A percentile compares a stretch with the other conserved stretches of the same genome.
These are phyloP conservation scores for Harpalus rufipes DNA, from an alignment of 2,888 invertebrate genomes.

Conservation along the genomic window DNA sequence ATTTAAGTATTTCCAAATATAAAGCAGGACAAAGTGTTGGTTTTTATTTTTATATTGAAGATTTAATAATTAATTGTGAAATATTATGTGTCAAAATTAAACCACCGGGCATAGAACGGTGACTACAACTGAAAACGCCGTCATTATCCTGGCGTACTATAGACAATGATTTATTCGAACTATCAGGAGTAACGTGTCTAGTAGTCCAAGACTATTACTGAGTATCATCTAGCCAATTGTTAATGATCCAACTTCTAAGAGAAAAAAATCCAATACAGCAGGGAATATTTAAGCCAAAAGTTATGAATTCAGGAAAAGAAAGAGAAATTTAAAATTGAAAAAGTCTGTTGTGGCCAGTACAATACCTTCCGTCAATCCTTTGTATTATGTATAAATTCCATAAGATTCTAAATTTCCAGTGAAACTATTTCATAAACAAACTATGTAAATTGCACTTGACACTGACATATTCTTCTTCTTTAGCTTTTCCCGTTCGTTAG, in stretches of 20 bases:
- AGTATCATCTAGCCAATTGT: background rate
- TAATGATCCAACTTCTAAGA: background rate
- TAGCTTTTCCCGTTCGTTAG: too few species aligned
- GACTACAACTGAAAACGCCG: conserved; percentile 68
- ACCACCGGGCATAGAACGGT: conserved; percentile 68
- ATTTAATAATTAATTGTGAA: conserved; percentile 69
- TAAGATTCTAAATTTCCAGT: too few species aligned
- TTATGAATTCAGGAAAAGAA: too few species aligned
- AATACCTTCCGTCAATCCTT: too few species aligned
- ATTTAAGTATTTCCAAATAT: conserved; percentile 70
- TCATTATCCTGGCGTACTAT: conserved; percentile 69
- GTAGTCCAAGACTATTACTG: conserved; percentile 70
- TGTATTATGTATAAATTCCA: too few species aligned
- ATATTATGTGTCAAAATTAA: conserved; percentile 69
- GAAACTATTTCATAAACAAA: too few species aligned
- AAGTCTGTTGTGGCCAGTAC: too few species aligned
- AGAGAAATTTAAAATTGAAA: too few species aligned
- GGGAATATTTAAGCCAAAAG: background rate
- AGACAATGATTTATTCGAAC: conserved; percentile 70
- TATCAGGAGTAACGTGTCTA: conserved; percentile 68
- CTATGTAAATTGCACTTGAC: too few species aligned
- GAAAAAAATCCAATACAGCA: background rate
- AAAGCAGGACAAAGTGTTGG: conserved; percentile 57
- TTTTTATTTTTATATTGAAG: conserved; percentile 65
- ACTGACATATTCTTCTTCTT: too few species aligned